phyloP scores from a whole-genome alignment of 1,140 invertebrate species.

The Aphidius gifuensis region DNA sequence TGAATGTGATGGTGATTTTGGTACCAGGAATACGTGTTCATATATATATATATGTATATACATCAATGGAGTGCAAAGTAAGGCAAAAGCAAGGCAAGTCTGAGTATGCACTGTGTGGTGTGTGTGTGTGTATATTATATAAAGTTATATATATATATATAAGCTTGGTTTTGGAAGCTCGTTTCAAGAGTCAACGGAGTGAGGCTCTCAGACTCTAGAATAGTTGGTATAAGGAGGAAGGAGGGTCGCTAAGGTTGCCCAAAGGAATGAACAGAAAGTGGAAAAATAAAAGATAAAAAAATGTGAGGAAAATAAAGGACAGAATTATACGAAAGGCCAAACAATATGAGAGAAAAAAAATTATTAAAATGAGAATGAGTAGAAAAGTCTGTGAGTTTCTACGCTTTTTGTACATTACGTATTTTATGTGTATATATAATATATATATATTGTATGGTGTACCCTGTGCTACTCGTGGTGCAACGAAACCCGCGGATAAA shows the following conservation, averaged over 20 bases:
- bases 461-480: conserved; percentile 19
- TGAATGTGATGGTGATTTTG: not conserved
- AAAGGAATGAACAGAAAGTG: no score
- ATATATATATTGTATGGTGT: no score
- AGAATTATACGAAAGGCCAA: no score
- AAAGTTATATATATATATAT: not conserved
- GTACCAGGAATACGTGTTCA: no score
- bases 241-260: no score
- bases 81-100: conserved; percentile 10
- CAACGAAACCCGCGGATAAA: conserved; percentile 23
- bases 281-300: no score
- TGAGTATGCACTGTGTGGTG: conserved; percentile 16
- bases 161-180: conserved; percentile 35
- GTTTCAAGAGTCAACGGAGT: conserved; percentile 50
- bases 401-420: not conserved
- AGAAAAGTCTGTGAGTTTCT: conserved; percentile 48
- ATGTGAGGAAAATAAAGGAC: no score
- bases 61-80: no score
- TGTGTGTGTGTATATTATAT: no score
- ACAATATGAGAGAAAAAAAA: no score
- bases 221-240: conserved; percentile 17
- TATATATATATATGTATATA: no score
- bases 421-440: no score
- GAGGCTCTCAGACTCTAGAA: conserved; percentile 49
- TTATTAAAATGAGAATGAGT: conserved; percentile 6